Base-by-base conservation (phyloP, 2,888 invertebrate species). In the Asteroscopus sphinx region DNA sequence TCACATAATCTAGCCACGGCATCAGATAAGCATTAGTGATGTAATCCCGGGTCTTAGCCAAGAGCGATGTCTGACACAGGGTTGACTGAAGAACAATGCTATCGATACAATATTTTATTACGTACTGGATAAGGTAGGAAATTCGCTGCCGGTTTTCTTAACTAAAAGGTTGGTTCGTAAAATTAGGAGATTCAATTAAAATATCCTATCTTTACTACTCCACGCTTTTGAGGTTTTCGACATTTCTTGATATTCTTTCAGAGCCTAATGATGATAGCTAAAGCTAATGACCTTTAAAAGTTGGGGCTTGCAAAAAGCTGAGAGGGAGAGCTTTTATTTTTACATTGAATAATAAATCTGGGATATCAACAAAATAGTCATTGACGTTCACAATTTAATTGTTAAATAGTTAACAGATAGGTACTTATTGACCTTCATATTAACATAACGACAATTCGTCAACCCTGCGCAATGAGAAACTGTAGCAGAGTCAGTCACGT, bases 21-120 rank as follows among this genome's bases (percentile, higher is more conserved):
- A 82, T 82, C 79, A 76, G 80, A 85, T 82, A 81, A 78, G 68
- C 69, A 71, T 72, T 59, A 69, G 76, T 86, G 82, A 82, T 80
- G 83, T 79, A 85, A 85, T 76, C 77, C 56, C 57, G 44, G 36
- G 56, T 47, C 52, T 68, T 58, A 61, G 59, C 70, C 60, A 68
- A 76, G 57, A 67, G 55, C 59, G 30, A 60, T 48, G 57, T 16
- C 42, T 39, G 35, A n/a, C 30, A 21, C 44, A 75, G 70, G 70
- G 77, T 42, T 73, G 73, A 28, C 61, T 44, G 21, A 35, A 37
- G 36, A 30, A 39, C 48, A 51, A 37, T 35, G 11, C 6, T 11
- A 49, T 36, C 40, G 9, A 9, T 17, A 39, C 9, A 28, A 13
- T 16, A 26, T 36, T 25, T 6, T 13, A 13, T 2, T 37, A 17